Percentiles rank a stretch among this genome's conserved stretches.
Evolutionary conservation across 2,888 invertebrate genomes (phyloP).

Genomic region (Noctuana brunneofusca): DNA sequence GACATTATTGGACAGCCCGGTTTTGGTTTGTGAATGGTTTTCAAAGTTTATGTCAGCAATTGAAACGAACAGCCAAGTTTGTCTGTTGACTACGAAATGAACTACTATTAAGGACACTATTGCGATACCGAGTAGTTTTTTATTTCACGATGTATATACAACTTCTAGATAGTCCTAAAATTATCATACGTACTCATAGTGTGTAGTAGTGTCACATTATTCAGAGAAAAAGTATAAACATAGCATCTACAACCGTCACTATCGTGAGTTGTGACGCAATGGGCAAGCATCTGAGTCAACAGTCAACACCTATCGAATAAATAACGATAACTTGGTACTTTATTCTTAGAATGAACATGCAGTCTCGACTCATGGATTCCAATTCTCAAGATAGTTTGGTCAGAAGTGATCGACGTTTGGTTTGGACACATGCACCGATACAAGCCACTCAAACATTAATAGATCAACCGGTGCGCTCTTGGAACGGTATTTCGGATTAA

Average conservation of each 20-base stretch:
- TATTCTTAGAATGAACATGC: conserved; percentile 35
- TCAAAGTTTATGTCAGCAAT: conserved; percentile 1
- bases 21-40: conserved; percentile 4
- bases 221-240: neutral
- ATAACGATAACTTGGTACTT: conserved; percentile 20
- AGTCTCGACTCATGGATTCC: conserved; percentile 36
- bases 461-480: conserved; percentile 17
- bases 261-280: conserved; percentile 24
- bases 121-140: no score
- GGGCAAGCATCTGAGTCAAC: conserved; percentile 36
- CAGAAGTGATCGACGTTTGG: conserved; percentile 28
- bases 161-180: no score
- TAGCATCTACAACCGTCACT: neutral
- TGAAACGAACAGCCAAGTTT: neutral
- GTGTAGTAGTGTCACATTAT: neutral
- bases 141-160: no score
- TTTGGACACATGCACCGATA: conserved; percentile 32
- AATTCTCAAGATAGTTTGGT: conserved; percentile 32
- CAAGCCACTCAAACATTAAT: conserved; percentile 21
- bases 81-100: neutral
- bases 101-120: no score
- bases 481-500: conserved; percentile 10
- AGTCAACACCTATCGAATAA: conserved; percentile 37
- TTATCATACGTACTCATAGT: no score
- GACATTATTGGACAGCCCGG: conserved; percentile 23